Conservation (phyloP, 2,113 vertebrate genomes). For the Oplegnathus fasciatus region DNA sequence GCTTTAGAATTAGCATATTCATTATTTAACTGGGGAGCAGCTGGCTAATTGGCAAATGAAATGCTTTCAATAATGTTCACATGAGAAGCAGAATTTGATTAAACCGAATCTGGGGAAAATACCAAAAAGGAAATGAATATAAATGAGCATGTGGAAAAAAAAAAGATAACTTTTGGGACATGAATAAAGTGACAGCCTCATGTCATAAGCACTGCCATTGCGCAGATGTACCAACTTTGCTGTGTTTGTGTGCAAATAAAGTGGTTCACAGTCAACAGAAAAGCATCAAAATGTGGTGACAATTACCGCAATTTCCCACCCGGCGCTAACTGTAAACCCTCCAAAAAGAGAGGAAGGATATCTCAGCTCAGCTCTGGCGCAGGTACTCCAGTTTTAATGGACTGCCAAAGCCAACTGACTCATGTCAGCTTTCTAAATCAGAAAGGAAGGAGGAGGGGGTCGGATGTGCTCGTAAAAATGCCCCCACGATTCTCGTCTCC, state of each 20-base stretch:
- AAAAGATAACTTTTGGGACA: constrained; percentile 43
- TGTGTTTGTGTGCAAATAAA: constrained; percentile 60
- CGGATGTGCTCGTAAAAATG: constrained; percentile 68
- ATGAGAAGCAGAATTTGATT: constrained; percentile 78
- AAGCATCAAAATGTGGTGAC: constrained; percentile 26
- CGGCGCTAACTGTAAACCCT: neutral
- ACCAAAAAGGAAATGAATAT: constrained; percentile 63
- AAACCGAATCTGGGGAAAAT: constrained; percentile 76
- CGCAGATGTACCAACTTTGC: constrained; percentile 16
- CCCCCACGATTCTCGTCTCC: constrained; percentile 60
- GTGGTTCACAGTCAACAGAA: constrained; percentile 30
- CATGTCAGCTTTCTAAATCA: constrained; percentile 78
- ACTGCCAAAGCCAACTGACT: constrained; percentile 65
- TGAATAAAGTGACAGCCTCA: constrained; percentile 40
- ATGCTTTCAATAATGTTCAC: constrained; percentile 77
- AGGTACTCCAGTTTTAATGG: constrained; percentile 70
- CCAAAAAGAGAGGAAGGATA: constrained; percentile 8
- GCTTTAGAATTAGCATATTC: constrained; percentile 82
- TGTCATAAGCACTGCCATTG: constrained; percentile 29
- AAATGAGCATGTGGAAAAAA: constrained; percentile 36
- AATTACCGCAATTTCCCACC: constrained; percentile 26
- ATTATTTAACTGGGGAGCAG: constrained; percentile 79
- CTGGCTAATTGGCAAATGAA: constrained; percentile 83
- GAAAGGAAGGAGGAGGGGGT: constrained; percentile 48
- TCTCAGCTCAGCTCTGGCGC: constrained; percentile 30